Conservation (phyloP, 2,888 invertebrate genomes). For the Eristalis tenax region DNA sequence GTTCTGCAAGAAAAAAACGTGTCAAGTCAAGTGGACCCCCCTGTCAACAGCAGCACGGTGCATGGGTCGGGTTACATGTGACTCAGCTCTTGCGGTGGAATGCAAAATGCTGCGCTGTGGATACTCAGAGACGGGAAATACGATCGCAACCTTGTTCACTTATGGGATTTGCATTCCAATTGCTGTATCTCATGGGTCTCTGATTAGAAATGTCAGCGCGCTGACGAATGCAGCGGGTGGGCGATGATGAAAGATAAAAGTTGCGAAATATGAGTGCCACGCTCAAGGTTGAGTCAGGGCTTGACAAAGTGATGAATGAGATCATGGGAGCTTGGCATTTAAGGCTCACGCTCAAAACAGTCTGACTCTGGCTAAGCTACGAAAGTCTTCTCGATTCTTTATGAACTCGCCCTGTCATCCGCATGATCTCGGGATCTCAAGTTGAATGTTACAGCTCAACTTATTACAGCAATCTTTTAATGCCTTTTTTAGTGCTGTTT, state of each 20-base stretch:
- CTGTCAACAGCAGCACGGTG: not conserved
- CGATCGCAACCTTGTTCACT: not conserved
- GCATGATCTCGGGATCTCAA: too few relatives aligned
- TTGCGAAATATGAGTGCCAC: not conserved
- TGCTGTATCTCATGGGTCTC: not conserved
- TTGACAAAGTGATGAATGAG: too few relatives aligned
- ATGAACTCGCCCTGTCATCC: too few relatives aligned
- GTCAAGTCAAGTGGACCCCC: not conserved
- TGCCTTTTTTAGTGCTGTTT: too few relatives aligned
- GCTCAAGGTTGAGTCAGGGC: not conserved
- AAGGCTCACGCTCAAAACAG: too few relatives aligned
- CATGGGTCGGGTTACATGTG: not conserved
- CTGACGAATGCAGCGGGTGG: not conserved
- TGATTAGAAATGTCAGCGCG: not conserved
- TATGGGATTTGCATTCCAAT: not conserved
- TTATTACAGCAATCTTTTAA: too few relatives aligned
- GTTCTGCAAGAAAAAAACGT: not conserved
- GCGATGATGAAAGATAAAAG: not conserved
- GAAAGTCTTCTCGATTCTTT: too few relatives aligned
- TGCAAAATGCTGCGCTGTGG: not conserved
- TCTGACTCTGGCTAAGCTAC: too few relatives aligned
- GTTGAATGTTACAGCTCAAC: too few relatives aligned
- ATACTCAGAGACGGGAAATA: not conserved
- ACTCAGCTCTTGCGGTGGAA: not conserved
- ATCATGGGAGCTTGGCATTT: too few relatives aligned